Base-by-base conservation (phyloP, 2,797 vertebrate genomes). In the Cirrhinus mrigala region DNA sequence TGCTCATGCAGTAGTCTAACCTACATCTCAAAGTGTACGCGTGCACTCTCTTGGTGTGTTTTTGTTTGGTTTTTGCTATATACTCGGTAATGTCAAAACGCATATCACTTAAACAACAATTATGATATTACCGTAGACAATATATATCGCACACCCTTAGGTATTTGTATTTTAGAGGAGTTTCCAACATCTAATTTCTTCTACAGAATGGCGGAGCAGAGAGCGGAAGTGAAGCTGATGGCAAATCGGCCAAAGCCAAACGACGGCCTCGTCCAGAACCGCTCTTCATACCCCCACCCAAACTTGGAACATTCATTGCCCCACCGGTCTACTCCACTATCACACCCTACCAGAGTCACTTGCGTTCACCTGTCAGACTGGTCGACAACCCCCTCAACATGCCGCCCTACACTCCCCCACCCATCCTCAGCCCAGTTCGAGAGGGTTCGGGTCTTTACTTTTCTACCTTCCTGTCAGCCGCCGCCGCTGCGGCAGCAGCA, bases 361-460 rank as follows among this genome's bases (percentile, higher is more conserved):
- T 99, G 1, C 96, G 98, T 37, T 99, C 98, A 0, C 98, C 98
- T 0, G 96, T 99, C 9, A 96, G 98, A 54, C 94, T 98, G 8
- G 92, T 94, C 0, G 98, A 99, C 88, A 96, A 98, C 91, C 95
- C 96, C 3, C 96, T 98, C 79, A 95, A 96, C 88, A 94, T 98
- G 85, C 98, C 98, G 8, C 98, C 98, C 29, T 99, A 99, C 92
- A 99, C 98, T 0, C 98, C 98, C 0, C 98, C 98, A 0, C 98
- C 98, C 0, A 99, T 99, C 93, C 98, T 99, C 88, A 99, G 98
- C 93, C 98, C 98, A 0, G 97, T 99, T 56, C 96, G 98, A 6
- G 98, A 99, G 91, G 98, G 98, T 85, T 98, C 98, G 0, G 98
- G 98, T 62, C 97, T 99, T 3, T 99, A 99, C 92, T 99, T 99